Conservation (phyloP, 2,113 vertebrate species). For the Ranitomeya variabilis region DNA sequence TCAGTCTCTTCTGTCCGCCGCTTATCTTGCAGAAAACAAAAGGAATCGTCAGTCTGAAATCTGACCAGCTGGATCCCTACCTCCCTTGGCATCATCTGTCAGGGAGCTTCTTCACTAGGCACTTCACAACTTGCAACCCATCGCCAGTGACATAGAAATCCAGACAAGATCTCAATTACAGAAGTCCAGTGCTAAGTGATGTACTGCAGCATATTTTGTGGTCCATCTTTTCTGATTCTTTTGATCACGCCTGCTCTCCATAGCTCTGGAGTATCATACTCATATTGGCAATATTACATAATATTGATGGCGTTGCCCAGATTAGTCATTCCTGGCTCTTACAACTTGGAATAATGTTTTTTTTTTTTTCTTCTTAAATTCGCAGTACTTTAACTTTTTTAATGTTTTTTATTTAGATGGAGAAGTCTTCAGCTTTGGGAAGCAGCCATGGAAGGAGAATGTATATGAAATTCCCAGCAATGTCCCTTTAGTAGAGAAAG, state of each 20-base stretch:
- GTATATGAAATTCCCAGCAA: slow-evolving; percentile 57
- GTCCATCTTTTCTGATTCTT: too few relatives aligned
- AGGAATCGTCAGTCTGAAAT: too few relatives aligned
- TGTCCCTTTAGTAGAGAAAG: slow-evolving; percentile 79
- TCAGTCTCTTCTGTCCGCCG: too few relatives aligned
- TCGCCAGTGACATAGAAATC: too few relatives aligned
- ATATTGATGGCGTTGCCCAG: background rate
- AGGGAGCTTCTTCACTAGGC: too few relatives aligned
- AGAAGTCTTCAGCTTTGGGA: slow-evolving; percentile 91
- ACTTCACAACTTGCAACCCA: too few relatives aligned
- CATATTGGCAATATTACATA: background rate
- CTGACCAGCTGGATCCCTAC: too few relatives aligned
- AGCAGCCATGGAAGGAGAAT: slow-evolving; percentile 82
- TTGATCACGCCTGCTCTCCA: background rate
- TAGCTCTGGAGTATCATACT: background rate
- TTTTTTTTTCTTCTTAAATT: background rate
- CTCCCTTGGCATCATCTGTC: too few relatives aligned
- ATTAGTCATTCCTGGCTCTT: background rate
- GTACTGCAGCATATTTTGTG: too few relatives aligned
- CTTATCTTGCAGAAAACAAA: too few relatives aligned
- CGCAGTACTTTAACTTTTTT: background rate
- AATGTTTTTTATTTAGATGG: slow-evolving; percentile 74
- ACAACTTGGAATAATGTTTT: background rate
- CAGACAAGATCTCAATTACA: too few relatives aligned
- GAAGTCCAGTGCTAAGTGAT: too few relatives aligned